Percentiles rank a stretch among this genome's conserved stretches.
Conservation (phyloP, 2,888 invertebrate genomes). For the Drosophila meridionalis region DNA sequence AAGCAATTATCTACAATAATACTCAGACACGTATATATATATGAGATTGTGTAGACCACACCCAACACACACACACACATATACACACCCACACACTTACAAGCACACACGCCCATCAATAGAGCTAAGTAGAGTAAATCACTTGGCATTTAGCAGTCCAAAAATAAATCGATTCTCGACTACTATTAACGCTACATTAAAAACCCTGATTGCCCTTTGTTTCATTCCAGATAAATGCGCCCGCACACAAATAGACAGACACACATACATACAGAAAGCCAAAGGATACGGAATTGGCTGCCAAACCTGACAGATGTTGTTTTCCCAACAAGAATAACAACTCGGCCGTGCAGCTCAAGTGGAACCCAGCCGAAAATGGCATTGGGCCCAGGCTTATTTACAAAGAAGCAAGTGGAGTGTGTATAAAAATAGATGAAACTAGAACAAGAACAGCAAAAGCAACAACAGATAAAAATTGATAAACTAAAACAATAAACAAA, state of each 20-base stretch:
- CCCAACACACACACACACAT: conserved; percentile 23
- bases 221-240: conserved; percentile 74
- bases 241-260: conserved; percentile 5
- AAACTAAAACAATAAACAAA: conserved; percentile 40
- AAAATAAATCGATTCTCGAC: conserved; percentile 76
- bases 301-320: conserved; percentile 58
- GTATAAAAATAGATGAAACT: conserved; percentile 33
- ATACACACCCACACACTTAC: conserved; percentile 7
- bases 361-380: conserved; percentile 43
- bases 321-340: conserved; percentile 38
- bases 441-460: conserved; percentile 36
- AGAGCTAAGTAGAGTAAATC: conserved; percentile 61
- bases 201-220: conserved; percentile 74
- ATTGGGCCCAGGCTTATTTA: conserved; percentile 54
- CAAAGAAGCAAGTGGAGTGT: conserved; percentile 28
- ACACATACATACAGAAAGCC: conserved; percentile 10
- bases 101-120: conserved; percentile 10
- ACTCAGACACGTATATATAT: conserved; percentile 22
- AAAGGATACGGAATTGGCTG: conserved; percentile 33
- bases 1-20: conserved; percentile 77
- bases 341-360: conserved; percentile 10
- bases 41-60: conserved; percentile 29
- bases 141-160: conserved; percentile 71
- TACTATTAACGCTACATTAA: conserved; percentile 75
- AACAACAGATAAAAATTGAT: conserved; percentile 4